Evolutionary conservation across 2,113 vertebrate genomes (phyloP).

Genomic region (Amblyopsis rosae): DNA sequence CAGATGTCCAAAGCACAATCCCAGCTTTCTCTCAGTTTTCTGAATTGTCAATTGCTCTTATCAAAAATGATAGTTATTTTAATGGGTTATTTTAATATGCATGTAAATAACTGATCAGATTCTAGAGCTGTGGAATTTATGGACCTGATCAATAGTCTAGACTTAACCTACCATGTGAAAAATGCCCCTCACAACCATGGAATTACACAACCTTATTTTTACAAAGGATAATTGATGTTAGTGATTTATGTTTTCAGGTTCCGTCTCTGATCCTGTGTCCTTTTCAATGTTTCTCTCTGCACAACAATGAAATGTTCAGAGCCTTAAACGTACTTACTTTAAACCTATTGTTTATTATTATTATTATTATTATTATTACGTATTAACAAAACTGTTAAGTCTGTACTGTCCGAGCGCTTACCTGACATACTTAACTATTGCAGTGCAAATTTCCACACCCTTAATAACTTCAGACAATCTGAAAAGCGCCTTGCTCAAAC

Average conservation of each 20-base stretch:
- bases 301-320: not conserved
- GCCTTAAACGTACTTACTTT: not conserved
- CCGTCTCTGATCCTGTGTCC: not conserved
- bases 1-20: not conserved
- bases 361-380: not conserved
- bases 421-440: conserved; percentile 4
- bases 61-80: conserved; percentile 1
- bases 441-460: not conserved
- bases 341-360: not conserved
- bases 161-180: not conserved
- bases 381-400: not conserved
- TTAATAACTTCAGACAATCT: conserved; percentile 11
- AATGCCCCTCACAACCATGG: not conserved
- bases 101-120: not conserved
- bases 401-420: not conserved
- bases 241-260: not conserved
- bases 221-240: not conserved
- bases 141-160: not conserved
- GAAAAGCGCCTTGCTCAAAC: not conserved
- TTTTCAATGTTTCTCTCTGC: not conserved
- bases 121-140: not conserved
- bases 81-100: not conserved
- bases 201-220: not conserved
- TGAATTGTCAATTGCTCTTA: not conserved
- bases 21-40: not conserved